Conservation (phyloP, 92 coral and sea anemone genomes). For the Bergia puertoricense region DNA sequence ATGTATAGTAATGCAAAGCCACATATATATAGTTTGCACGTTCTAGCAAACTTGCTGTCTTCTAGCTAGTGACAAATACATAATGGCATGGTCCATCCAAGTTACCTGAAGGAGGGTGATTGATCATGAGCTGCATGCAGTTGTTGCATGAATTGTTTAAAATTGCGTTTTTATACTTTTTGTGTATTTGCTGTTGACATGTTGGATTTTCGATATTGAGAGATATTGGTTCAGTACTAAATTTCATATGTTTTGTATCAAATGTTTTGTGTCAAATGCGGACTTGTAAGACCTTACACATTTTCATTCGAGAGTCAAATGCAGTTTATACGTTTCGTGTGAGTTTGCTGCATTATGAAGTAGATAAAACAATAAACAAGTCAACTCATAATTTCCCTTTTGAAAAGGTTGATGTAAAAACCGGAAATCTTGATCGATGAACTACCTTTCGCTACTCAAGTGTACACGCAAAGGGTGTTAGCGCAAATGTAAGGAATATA, state of each 20-base stretch:
- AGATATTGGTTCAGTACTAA: background rate
- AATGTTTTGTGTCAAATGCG: background rate
- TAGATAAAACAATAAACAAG: too few species aligned
- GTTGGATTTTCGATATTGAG: background rate
- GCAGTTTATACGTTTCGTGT: background rate
- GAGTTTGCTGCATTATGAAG: background rate
- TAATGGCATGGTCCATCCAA: too few species aligned
- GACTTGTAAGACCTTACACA: background rate
- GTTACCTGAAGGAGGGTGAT: too few species aligned
- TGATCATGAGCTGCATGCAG: too few species aligned
- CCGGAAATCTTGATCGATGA: background rate
- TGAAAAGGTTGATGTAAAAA: background rate
- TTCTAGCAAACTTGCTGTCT: background rate
- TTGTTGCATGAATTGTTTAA: too few species aligned
- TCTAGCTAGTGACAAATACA: too few species aligned
- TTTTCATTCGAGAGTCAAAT: background rate
- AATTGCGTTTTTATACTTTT: too few species aligned
- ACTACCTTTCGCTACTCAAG: background rate
- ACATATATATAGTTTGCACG: background rate
- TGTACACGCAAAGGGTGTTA: background rate
- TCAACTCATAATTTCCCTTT: background rate
- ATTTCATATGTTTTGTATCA: background rate
- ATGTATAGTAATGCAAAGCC: too few species aligned
- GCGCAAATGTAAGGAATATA: background rate
- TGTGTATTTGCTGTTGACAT: too few species aligned